Conservation (phyloP, 2,888 invertebrate species). For the Bugula neritina region DNA sequence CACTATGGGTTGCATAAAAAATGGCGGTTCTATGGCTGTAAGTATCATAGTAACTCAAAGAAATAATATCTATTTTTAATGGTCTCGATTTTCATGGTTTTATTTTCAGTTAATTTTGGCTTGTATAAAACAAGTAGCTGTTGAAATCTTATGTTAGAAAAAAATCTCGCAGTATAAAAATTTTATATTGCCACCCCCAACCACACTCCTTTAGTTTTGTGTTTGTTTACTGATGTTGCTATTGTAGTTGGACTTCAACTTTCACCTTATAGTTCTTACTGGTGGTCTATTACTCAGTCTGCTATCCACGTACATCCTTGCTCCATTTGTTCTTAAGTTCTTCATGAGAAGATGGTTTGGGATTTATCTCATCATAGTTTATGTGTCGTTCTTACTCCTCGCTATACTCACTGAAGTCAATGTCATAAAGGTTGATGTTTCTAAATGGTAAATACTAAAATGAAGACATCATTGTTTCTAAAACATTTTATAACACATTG, state of each 20-base stretch:
- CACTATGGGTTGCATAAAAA: slow-evolving; percentile 41
- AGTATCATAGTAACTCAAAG: too few relatives aligned
- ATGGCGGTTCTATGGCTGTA: slow-evolving; percentile 37
- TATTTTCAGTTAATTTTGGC: neutral
- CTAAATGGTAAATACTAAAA: slow-evolving; percentile 2
- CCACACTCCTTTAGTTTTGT: too few relatives aligned
- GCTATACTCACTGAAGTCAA: slow-evolving; percentile 56
- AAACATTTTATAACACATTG: too few relatives aligned
- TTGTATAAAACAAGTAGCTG: too few relatives aligned
- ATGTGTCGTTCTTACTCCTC: slow-evolving; percentile 56
- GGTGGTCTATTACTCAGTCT: slow-evolving; percentile 56
- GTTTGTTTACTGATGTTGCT: too few relatives aligned
- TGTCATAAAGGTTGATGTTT: slow-evolving; percentile 35
- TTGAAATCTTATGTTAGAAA: too few relatives aligned
- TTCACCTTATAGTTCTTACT: slow-evolving; percentile 55
- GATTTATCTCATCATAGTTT: slow-evolving; percentile 55
- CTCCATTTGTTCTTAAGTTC: slow-evolving; percentile 50
- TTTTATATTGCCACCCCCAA: too few relatives aligned
- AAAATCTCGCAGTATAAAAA: too few relatives aligned
- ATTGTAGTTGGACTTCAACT: slow-evolving; percentile 51
- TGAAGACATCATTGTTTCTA: too few relatives aligned
- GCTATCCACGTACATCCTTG: slow-evolving; percentile 29
- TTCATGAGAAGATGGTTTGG: slow-evolving; percentile 56
- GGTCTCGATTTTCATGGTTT: too few relatives aligned
- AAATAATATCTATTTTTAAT: too few relatives aligned